Conservation (phyloP, 2,888 invertebrate genomes). For the Eumacrocentrus americanus region DNA sequence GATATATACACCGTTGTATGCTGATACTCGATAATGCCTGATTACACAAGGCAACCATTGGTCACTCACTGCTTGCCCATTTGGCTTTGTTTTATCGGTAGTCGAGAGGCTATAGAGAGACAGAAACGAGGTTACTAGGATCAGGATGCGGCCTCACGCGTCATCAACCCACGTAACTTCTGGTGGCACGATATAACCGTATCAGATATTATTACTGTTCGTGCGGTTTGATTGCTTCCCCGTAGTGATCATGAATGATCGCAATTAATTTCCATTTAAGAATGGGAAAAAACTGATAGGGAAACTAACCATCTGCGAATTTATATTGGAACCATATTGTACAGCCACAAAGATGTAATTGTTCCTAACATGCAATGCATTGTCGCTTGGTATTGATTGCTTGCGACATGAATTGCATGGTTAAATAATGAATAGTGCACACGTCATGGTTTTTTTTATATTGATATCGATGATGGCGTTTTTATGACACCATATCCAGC, state of each 20-base stretch:
- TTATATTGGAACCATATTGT: neutral
- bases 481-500: neutral
- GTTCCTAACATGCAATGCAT: neutral
- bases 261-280: neutral
- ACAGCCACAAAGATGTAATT: neutral
- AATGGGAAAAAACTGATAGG: neutral
- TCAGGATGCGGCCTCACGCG: conserved; percentile 21
- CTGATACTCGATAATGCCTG: conserved; percentile 41
- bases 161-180: conserved; percentile 18
- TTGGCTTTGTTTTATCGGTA: conserved; percentile 47
- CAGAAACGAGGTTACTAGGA: conserved; percentile 1
- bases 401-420: conserved; percentile 2
- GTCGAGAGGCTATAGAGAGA: neutral
- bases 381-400: conserved; percentile 1
- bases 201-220: conserved; percentile 13
- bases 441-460: neutral
- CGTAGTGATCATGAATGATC: neutral
- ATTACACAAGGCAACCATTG: conserved; percentile 46
- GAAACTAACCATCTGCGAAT: too few species aligned
- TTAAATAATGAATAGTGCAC: neutral
- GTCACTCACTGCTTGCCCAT: conserved; percentile 40
- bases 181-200: conserved; percentile 15
- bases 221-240: conserved; percentile 4
- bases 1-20: conserved; percentile 15
- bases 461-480: neutral